A percentile compares a stretch with the other conserved stretches of the same genome.
These are phyloP conservation scores for Lymantria dispar DNA, from an alignment of 2,888 invertebrate genomes.

Conservation along the genomic window DNA sequence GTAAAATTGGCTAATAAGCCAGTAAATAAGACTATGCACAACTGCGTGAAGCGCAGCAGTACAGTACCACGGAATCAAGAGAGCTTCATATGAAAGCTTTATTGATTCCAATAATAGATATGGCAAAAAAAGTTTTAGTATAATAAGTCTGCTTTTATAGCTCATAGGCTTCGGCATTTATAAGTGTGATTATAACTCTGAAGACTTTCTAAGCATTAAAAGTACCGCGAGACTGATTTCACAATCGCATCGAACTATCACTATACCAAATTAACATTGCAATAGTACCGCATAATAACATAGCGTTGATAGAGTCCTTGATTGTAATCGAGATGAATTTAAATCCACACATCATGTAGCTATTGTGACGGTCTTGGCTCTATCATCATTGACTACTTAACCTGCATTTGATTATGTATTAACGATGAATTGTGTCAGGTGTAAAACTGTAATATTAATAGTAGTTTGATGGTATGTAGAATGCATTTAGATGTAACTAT, in stretches of 20 bases:
- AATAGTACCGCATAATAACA: slow-evolving; percentile 62
- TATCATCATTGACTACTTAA: slow-evolving; percentile 48
- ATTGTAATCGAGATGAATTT: slow-evolving; percentile 13
- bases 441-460: neutral
- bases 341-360: slow-evolving; percentile 10
- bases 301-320: slow-evolving; percentile 28
- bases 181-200: neutral
- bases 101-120: too few species aligned
- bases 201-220: slow-evolving; percentile 10
- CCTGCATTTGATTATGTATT: slow-evolving; percentile 47
- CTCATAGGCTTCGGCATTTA: too few species aligned
- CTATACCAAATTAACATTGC: slow-evolving; percentile 53
- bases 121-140: too few species aligned
- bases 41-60: too few species aligned
- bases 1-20: too few species aligned
- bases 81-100: too few species aligned
- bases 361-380: slow-evolving; percentile 28
- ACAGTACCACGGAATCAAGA: too few species aligned
- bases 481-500: neutral
- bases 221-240: slow-evolving; percentile 20
- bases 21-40: too few species aligned
- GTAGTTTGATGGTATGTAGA: slow-evolving; percentile 3
- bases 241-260: slow-evolving; percentile 38
- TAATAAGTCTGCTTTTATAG: too few species aligned
- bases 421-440: slow-evolving; percentile 39